Conservation (phyloP, 1,140 invertebrate species). For the Papilio glaucus region DNA sequence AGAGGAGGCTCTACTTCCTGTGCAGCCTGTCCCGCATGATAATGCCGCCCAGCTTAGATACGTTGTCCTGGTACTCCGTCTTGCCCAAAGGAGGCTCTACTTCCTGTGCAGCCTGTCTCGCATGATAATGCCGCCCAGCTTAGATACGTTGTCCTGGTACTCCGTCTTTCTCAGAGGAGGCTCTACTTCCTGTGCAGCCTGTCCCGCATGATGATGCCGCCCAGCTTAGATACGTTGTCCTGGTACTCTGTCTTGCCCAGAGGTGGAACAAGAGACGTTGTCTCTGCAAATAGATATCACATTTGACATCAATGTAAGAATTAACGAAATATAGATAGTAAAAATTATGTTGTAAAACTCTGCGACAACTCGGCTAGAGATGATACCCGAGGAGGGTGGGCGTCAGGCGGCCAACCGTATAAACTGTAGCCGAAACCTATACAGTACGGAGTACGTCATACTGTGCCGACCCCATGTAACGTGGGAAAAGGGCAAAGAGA, state of each 20-base stretch:
- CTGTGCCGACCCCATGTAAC: too few relatives aligned
- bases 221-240: slow-evolving; percentile 84
- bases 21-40: slow-evolving; percentile 85
- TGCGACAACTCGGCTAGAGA: too few relatives aligned
- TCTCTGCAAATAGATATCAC: slow-evolving; percentile 55
- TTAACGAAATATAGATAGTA: too few relatives aligned
- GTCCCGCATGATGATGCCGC: slow-evolving; percentile 83
- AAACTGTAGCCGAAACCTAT: too few relatives aligned
- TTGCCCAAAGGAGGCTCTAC: slow-evolving; percentile 28
- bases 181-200: slow-evolving; percentile 78
- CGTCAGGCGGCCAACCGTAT: too few relatives aligned
- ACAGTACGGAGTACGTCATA: too few relatives aligned
- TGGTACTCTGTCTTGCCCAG: slow-evolving; percentile 84
- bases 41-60: slow-evolving; percentile 83
- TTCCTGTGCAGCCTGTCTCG: slow-evolving; percentile 81
- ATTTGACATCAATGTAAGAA: slow-evolving; percentile 23
- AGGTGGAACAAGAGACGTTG: slow-evolving; percentile 67
- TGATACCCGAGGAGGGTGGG: too few relatives aligned
- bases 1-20: slow-evolving; percentile 45
- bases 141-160: slow-evolving; percentile 82
- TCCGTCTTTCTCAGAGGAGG: background rate
- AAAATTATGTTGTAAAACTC: too few relatives aligned
- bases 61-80: slow-evolving; percentile 75
- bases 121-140: slow-evolving; percentile 84
- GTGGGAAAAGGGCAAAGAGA: too few relatives aligned